Evolutionary conservation across 1,140 invertebrate genomes (phyloP).

Genomic region (Drosophila asahinai): DNA sequence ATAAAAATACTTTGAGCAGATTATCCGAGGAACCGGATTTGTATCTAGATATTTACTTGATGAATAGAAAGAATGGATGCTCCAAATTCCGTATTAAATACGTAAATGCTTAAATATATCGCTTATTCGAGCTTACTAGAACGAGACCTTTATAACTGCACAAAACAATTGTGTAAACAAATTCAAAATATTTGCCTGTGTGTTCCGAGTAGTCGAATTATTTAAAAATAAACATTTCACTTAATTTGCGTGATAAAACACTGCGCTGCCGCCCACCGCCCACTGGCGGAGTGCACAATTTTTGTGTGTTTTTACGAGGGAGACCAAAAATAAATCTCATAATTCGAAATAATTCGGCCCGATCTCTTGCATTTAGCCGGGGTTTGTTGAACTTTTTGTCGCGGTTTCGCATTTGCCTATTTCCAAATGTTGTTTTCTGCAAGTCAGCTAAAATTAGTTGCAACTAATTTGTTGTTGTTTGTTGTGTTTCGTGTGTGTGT

Average conservation of each 20-base stretch:
- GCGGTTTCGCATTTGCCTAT: slow-evolving; percentile 29
- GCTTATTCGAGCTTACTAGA: slow-evolving; percentile 11
- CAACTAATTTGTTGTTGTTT: slow-evolving; percentile 62
- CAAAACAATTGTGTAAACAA: slow-evolving; percentile 51
- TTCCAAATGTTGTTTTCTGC: slow-evolving; percentile 44
- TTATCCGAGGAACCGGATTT: slow-evolving; percentile 7
- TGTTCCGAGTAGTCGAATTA: slow-evolving; percentile 37
- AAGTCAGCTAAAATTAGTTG: slow-evolving; percentile 68
- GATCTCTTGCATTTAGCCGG: slow-evolving; percentile 52
- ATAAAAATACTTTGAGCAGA: slow-evolving; percentile 13
- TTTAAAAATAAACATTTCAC: slow-evolving; percentile 66
- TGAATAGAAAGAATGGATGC: not conserved
- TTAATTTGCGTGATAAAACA: slow-evolving; percentile 66
- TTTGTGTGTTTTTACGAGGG: slow-evolving; percentile 29
- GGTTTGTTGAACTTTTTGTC: slow-evolving; percentile 78
- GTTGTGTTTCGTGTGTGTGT: slow-evolving; percentile 7
- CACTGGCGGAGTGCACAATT: slow-evolving; percentile 33
- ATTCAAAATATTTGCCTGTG: slow-evolving; percentile 46
- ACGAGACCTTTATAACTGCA: slow-evolving; percentile 6
- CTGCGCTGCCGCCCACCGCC: slow-evolving; percentile 31
- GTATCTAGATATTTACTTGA: not conserved
- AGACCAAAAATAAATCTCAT: slow-evolving; percentile 71
- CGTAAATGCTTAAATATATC: slow-evolving; percentile 2
- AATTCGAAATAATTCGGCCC: slow-evolving; percentile 68
- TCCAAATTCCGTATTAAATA: slow-evolving; percentile 1